phyloP scores from a whole-genome alignment of 2,797 vertebrate species.

The Galago senegalensis region DNA sequence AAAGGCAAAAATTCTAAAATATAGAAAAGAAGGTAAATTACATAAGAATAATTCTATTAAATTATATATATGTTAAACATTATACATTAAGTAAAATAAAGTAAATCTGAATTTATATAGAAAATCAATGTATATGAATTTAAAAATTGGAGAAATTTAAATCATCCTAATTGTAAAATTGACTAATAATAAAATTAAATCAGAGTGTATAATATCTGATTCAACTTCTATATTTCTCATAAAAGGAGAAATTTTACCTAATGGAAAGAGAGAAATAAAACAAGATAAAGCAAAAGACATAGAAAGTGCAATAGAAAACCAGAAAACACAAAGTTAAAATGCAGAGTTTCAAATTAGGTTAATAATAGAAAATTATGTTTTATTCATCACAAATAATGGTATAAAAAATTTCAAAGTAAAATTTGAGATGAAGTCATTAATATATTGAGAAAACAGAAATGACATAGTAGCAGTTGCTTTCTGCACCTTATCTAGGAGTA shows the following conservation, averaged over 20 bases:
- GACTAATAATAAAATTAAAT: neutral
- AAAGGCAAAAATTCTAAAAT: neutral
- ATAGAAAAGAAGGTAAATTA: neutral
- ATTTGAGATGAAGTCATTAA: neutral
- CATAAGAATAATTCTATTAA: neutral
- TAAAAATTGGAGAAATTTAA: neutral
- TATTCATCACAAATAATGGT: neutral
- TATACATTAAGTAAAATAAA: neutral
- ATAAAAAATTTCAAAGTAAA: neutral
- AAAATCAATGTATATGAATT: neutral
- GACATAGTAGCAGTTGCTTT: neutral
- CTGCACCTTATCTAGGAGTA: neutral
- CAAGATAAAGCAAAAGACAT: neutral
- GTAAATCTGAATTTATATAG: neutral
- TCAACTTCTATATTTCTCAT: neutral
- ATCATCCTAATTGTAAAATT: neutral
- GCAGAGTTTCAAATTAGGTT: neutral
- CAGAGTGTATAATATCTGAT: neutral
- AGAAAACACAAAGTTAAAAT: neutral
- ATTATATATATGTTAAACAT: neutral
- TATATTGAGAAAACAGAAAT: neutral
- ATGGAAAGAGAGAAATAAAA: neutral
- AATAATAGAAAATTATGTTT: neutral
- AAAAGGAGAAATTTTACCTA: neutral
- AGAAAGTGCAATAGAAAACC: neutral